Conservation (phyloP, 2,797 vertebrate species). For the Champsocephalus esox region DNA sequence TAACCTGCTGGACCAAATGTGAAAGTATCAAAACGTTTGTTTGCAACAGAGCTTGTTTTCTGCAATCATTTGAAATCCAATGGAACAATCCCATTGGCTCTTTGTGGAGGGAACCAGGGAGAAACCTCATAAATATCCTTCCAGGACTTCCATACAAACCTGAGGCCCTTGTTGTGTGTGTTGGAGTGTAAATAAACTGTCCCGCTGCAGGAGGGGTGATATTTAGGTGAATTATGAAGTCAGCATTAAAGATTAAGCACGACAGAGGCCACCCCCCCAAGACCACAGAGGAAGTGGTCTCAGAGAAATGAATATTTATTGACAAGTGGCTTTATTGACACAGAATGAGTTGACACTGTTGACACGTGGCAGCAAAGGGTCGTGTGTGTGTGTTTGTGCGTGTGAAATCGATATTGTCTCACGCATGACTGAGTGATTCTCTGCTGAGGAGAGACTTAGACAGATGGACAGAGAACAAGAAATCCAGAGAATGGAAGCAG, state of each 20-base stretch:
- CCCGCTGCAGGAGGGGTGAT: conserved; percentile 4
- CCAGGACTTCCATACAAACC: background rate
- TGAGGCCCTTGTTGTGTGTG: background rate
- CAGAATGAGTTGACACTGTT: conserved; percentile 43
- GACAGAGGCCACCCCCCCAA: conserved; percentile 11
- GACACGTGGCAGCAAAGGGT: conserved; percentile 40
- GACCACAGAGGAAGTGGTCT: conserved; percentile 31
- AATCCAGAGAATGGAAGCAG: background rate
- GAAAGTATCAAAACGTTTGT: too few species aligned
- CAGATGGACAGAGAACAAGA: too few species aligned
- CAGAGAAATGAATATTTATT: conserved; percentile 61
- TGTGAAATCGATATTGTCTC: conserved; percentile 31
- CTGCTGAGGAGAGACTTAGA: background rate
- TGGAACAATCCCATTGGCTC: too few species aligned
- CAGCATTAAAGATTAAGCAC: conserved; percentile 40
- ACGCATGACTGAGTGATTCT: background rate
- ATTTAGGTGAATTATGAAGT: conserved; percentile 46
- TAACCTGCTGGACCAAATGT: too few species aligned
- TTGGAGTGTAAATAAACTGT: conserved; percentile 10
- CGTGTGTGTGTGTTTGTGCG: conserved; percentile 12
- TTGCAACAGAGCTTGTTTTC: too few species aligned
- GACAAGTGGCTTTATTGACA: conserved; percentile 60
- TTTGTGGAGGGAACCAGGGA: background rate
- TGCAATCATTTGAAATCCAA: too few species aligned
- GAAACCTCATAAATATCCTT: background rate